phyloP scores from a whole-genome alignment of 2,888 invertebrate genomes.

The Andrena camellia region DNA sequence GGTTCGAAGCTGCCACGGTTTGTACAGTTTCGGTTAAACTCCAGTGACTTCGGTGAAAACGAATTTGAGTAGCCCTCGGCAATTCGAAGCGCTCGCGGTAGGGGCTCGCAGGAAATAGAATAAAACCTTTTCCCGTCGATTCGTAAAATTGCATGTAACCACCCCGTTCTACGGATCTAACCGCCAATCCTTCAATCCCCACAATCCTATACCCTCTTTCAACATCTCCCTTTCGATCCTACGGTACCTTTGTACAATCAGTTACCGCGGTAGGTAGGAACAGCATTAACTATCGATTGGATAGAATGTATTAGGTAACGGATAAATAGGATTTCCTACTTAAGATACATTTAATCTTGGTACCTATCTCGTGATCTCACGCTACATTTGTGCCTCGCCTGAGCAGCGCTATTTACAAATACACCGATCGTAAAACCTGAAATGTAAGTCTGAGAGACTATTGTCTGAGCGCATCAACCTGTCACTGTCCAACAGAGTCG shows the following conservation, averaged over 20 bases:
- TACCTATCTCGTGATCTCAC: background rate
- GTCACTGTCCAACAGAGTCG: constrained; percentile 33
- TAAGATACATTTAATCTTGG: constrained; percentile 1
- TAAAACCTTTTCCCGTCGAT: constrained; percentile 72
- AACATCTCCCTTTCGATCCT: constrained; percentile 33
- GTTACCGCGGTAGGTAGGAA: constrained; percentile 31
- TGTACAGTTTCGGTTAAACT: constrained; percentile 44
- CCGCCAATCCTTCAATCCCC: constrained; percentile 69
- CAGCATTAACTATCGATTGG: constrained; percentile 73
- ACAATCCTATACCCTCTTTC: constrained; percentile 48
- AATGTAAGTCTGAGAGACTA: background rate
- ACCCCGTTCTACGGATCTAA: constrained; percentile 57
- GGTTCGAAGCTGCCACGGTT: constrained; percentile 33
- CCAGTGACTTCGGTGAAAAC: constrained; percentile 44
- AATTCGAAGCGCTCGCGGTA: constrained; percentile 54
- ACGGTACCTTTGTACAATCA: constrained; percentile 42
- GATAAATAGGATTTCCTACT: constrained; percentile 67
- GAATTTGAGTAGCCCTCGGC: constrained; percentile 67
- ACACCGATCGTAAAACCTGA: background rate
- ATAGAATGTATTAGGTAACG: constrained; percentile 75
- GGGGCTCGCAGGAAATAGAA: constrained; percentile 68
- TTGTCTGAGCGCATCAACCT: background rate
- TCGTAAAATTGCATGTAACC: constrained; percentile 75
- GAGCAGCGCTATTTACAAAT: background rate
- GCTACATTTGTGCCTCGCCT: background rate